Evolutionary conservation across 2,113 vertebrate species (phyloP), one percentile per base, ranked within the genome.

Genomic region (Sylvia atricapilla): DNA sequence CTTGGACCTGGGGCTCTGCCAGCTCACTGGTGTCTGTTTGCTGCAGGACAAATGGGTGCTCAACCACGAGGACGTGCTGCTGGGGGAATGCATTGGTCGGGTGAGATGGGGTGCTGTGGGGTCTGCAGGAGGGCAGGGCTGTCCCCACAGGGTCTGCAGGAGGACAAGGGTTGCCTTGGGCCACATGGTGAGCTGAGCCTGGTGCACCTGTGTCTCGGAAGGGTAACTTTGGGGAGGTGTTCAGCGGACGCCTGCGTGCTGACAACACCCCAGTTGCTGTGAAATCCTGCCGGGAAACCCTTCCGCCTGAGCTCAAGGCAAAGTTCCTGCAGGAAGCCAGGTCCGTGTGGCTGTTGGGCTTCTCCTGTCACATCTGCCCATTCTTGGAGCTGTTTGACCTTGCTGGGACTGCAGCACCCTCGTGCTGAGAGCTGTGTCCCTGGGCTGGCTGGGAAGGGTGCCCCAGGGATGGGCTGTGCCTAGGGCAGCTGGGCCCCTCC

Each of bases 151-250:
- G 24, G 5, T 43, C 50, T 59, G 33, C 15, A 6, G 49, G 55
- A 39, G 41, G 37, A 13, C 60, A n/a, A 35, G 60, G 46, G 6
- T 6, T 87, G 27, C 59, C 47, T 46, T 1, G 9, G 73, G 68
- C n/a, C 22, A 3, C 1, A 2, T 0, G 2, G 30, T 53, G n/a
- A 58, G 22, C 76, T 53, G n/a, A 53, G 39, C 17, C 3, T 1
- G 0, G 17, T 43, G n/a, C 44, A 27, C 37, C 56, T 3, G 1
- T 69, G 24, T 64, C 35, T 74, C 3, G 28, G 19, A 97, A 99
- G 99, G 99, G 99, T 17, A 99, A 99, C 96, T 99, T 99, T 82
- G 99, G 99, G 5, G 99, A 99, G 83, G 99, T 99, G 85, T 99
- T 99, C 97, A 99, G 98, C 0, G 99, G 99, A 18, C 98, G 97